Percentiles rank a stretch among this genome's conserved stretches.
phyloP scores from a whole-genome alignment of 2,113 vertebrate genomes.

The Hiodon tergisus region DNA sequence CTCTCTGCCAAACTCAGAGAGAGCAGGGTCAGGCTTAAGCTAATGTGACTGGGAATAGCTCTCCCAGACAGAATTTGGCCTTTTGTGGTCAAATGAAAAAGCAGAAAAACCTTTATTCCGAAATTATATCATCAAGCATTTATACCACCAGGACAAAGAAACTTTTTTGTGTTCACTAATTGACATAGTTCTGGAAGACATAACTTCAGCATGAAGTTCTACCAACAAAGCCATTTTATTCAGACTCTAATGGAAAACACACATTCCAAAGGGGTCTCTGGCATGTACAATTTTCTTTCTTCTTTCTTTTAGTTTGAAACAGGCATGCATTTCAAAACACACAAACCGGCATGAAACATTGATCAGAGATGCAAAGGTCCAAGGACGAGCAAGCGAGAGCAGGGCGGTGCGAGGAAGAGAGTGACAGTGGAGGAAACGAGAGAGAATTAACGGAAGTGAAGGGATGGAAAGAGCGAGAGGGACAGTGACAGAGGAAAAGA shows the following conservation, averaged over 20 bases:
- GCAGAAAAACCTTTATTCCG: neutral
- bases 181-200: slow-evolving; percentile 21
- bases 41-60: neutral
- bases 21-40: neutral
- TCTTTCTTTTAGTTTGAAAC: slow-evolving; percentile 19
- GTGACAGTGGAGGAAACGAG: slow-evolving; percentile 1
- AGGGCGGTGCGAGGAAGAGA: neutral
- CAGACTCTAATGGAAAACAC: slow-evolving; percentile 24
- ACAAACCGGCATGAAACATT: neutral
- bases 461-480: neutral
- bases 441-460: neutral
- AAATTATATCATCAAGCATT: slow-evolving; percentile 13
- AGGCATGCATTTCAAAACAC: slow-evolving; percentile 16
- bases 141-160: slow-evolving; percentile 17
- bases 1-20: neutral
- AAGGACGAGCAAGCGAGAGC: neutral
- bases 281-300: slow-evolving; percentile 1
- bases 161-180: slow-evolving; percentile 23
- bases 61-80: neutral
- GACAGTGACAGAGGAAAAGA: slow-evolving; percentile 23
- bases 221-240: slow-evolving; percentile 27
- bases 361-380: slow-evolving; percentile 9
- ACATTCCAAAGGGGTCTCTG: slow-evolving; percentile 5
- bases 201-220: slow-evolving; percentile 10
- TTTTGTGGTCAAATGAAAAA: slow-evolving; percentile 8